Evolutionary conservation across 2,797 vertebrate genomes (phyloP).

Genomic region (Smutsia gigantea): DNA sequence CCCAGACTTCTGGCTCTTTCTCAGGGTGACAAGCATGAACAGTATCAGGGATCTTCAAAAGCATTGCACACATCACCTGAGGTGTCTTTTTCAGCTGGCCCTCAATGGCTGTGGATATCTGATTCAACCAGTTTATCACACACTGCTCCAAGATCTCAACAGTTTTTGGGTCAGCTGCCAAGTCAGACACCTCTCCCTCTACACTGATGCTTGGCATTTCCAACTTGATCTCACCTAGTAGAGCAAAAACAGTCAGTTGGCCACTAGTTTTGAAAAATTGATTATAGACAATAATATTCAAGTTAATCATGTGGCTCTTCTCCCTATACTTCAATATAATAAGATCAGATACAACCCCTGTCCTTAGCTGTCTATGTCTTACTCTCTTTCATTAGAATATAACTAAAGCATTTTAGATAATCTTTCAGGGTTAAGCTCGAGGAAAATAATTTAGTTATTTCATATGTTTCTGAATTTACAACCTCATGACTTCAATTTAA

Average conservation of each 20-base stretch:
- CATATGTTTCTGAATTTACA: not conserved
- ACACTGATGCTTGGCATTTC: conserved; percentile 91
- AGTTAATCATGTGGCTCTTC: not conserved
- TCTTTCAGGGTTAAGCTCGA: not conserved
- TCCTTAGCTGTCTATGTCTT: not conserved
- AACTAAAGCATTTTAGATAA: not conserved
- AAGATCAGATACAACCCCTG: fast-evolving
- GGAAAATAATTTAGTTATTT: not conserved
- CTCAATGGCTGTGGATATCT: conserved; percentile 90
- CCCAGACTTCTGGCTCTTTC: not conserved
- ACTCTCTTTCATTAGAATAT: not conserved
- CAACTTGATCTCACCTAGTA: conserved; percentile 88
- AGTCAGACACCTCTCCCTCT: conserved; percentile 82
- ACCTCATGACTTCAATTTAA: not conserved
- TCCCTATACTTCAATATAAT: fast-evolving
- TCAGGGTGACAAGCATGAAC: fast-evolving
- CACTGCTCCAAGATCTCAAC: conserved; percentile 90
- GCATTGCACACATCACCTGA: conserved; percentile 84
- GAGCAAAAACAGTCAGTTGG: not conserved
- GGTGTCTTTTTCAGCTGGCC: conserved; percentile 90
- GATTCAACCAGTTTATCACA: conserved; percentile 92
- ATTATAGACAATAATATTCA: fast-evolving
- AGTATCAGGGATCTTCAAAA: not conserved
- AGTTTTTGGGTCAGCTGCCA: conserved; percentile 84
- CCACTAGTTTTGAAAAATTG: not conserved